Evolutionary conservation across 2,113 vertebrate genomes (phyloP).

Genomic region (Leucopternis melanops): DNA sequence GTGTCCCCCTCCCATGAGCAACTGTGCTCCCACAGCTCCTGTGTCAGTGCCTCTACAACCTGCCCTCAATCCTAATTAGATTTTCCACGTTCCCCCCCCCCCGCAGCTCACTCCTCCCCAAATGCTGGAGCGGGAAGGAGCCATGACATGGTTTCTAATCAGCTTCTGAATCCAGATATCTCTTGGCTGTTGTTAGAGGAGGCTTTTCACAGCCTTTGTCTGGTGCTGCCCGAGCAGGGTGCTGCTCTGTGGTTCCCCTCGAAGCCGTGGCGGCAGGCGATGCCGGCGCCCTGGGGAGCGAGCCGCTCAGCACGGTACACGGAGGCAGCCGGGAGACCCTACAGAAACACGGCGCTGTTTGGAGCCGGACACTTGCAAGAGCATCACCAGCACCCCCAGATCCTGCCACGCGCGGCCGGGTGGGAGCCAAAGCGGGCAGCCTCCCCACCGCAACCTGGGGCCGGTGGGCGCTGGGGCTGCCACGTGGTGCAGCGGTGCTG

Average conservation of each 20-base stretch:
- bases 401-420: accelerated
- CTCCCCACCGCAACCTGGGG: accelerated
- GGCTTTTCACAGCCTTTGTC: not conserved
- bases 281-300: accelerated
- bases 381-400: not conserved
- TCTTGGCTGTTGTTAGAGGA: not conserved
- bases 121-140: conserved; percentile 32
- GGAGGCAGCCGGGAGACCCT: not conserved
- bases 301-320: accelerated
- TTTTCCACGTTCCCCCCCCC: not conserved
- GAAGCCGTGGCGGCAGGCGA: accelerated
- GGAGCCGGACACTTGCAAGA: not conserved
- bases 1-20: not conserved
- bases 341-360: accelerated
- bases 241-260: not conserved
- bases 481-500: not conserved
- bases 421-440: not conserved
- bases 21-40: not conserved
- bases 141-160: conserved; percentile 55
- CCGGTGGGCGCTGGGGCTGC: accelerated
- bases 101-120: conserved; percentile 3
- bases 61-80: conserved; percentile 11
- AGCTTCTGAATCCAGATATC: conserved; percentile 3
- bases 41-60: not conserved
- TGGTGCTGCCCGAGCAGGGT: not conserved